Base-by-base conservation (phyloP, 2,888 invertebrate species). In the Lithosia quadra region DNA sequence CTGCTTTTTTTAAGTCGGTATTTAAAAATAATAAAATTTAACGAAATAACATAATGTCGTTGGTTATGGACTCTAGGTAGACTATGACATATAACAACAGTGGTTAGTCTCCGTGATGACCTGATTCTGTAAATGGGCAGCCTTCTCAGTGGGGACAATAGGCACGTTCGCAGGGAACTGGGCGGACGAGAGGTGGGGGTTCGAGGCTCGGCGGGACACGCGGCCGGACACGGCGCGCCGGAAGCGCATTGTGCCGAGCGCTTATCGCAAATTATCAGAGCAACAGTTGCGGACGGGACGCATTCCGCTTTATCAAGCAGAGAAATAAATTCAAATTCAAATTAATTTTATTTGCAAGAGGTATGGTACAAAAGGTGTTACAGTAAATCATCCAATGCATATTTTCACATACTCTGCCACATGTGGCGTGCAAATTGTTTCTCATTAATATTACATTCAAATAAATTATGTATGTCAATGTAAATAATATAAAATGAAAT, bases 231-330 rank as follows among this genome's bases (percentile, higher is more conserved):
- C 64, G 71, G 53, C 74, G 36, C 69, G 67, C 61, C 78, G 77
- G 80, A 80, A 75, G 73, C 63, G 72, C 72, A 69, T 79, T 84
- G 74, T 82, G 58, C 62, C 43, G 33, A 18, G 33, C 62, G 33
- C 71, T 74, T 77, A 77, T 77, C 72, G 67, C 73, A 56, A 61
- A 58, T 71, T 64, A 64, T 43, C 67, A 55, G 57, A 72, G 76
- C 83, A 76, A 80, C 82, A 78, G 73, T 76, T 77, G 75, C 65
- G 68, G 39, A 62, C 49, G 21, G 62, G 18, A 57, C 62, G 55
- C 5, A 11, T 18, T 36, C 28, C 59, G 34, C 22, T 60, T 60
- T 36, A 60, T 39, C 22, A 22, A 60, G 18, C 1, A n/a, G 28
- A 58, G n/a, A n/a, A n/a, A n/a, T n/a, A n/a, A n/a, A n/a, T n/a